phyloP scores from a whole-genome alignment of 2,888 invertebrate genomes.

The Sinotaia quadrata region DNA sequence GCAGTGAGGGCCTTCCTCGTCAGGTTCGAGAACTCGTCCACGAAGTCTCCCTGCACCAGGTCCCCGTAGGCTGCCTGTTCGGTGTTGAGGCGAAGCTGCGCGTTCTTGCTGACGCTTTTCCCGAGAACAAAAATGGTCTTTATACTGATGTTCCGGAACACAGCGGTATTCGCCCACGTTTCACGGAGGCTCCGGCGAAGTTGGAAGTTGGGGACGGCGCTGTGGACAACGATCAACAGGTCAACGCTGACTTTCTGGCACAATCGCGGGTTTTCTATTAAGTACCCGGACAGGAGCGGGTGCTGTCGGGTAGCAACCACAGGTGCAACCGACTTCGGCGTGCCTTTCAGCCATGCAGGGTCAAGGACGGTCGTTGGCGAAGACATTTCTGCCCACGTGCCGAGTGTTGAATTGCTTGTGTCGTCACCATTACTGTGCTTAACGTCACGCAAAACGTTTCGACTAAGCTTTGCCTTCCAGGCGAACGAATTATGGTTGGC shows the following conservation, averaged over 20 bases:
- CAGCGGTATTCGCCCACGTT: slow-evolving; percentile 55
- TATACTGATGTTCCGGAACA: slow-evolving; percentile 43
- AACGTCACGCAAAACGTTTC: no score
- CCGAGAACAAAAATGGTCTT: slow-evolving; percentile 58
- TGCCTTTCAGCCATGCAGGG: slow-evolving; percentile 7
- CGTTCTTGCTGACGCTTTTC: slow-evolving; percentile 35
- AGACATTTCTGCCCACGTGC: no score
- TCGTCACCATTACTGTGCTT: no score
- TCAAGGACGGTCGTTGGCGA: no score
- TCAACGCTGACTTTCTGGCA: slow-evolving; percentile 46
- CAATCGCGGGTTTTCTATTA: slow-evolving; percentile 50
- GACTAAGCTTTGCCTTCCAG: no score
- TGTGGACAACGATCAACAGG: slow-evolving; percentile 55
- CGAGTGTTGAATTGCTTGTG: no score
- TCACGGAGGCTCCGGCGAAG: slow-evolving; percentile 51
- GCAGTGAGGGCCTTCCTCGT: slow-evolving; percentile 62
- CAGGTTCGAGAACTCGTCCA: slow-evolving; percentile 57
- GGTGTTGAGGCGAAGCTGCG: slow-evolving; percentile 51
- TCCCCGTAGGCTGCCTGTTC: slow-evolving; percentile 54
- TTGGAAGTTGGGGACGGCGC: slow-evolving; percentile 50
- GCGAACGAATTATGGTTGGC: no score
- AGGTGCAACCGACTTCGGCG: not conserved
- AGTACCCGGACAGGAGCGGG: slow-evolving; percentile 47
- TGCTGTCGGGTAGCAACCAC: slow-evolving; percentile 25
- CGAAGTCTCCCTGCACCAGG: slow-evolving; percentile 60